Base-by-base conservation (phyloP, 2,113 vertebrate genomes). In the Thomomys bottae region DNA sequence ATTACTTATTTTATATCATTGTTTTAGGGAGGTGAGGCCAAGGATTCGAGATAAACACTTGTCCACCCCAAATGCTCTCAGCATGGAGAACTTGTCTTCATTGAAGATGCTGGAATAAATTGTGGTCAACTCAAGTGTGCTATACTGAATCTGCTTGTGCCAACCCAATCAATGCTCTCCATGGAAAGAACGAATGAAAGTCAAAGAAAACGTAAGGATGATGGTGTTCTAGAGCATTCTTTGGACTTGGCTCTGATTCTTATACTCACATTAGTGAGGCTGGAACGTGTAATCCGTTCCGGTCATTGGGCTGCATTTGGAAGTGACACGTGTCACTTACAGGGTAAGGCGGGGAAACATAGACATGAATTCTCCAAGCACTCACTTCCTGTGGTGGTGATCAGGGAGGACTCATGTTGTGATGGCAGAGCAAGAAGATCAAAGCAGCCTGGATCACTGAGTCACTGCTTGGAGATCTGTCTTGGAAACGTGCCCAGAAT, bases 401-500 rank as follows among this genome's bases (percentile, higher is more conserved):
- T 54, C 66, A 18, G 6, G 38, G 61, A 67, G 20, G 61, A 80
- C 66, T 92, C 38, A 1, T 6, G 63, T 34, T 40, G 85, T 67
- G 11, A 28, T 30, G 70, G 71, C 36, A 63, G 36, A 73, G 38
- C 34, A 7, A 38, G 84, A 75, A 66, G 57, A 77, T 57, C 38
- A 59, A 79, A 92, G 67, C 36, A 59, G 14, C 82, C 76, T 76
- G 75, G 80, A 73, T 84, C 14, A 45, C 75, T 59, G 78, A 87
- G 73, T 89, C 66, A 82, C 75, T 32, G 5, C 59, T 6, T 45
- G 34, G 59, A 71, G 18, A 80, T 57, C 72, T 30, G 14, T 36
- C 78, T 89, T 71, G 70, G 70, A 84, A 89, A 67, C 26, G 11
- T 83, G 75, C 73, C 94, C 59, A 49, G 68, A 75, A 20, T 30